Percentiles rank a stretch among this genome's conserved stretches.
Conservation (phyloP, 2,797 vertebrate species). For the Syngnathus rostellatus region DNA sequence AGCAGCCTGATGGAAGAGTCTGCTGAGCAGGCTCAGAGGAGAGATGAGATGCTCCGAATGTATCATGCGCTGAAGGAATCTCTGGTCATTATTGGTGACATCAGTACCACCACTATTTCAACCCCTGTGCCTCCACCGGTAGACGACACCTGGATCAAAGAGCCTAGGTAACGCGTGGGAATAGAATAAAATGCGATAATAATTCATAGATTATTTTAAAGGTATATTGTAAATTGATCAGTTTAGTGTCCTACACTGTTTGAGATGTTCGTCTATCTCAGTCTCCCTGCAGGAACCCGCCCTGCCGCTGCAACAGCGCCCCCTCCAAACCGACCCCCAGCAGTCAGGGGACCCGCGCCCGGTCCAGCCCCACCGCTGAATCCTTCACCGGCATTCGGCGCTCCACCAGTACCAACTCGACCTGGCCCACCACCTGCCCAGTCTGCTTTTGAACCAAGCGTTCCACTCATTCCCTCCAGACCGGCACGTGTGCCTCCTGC, state of each 20-base stretch:
- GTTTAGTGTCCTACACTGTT: neutral
- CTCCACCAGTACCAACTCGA: conserved; percentile 77
- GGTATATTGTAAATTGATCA: too few relatives aligned
- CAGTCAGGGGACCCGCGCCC: conserved; percentile 73
- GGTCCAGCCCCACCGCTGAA: conserved; percentile 68
- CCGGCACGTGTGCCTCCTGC: conserved; percentile 80
- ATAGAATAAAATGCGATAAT: neutral
- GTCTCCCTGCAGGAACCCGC: conserved; percentile 71
- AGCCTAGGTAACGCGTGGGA: conserved; percentile 44
- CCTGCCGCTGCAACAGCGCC: conserved; percentile 45
- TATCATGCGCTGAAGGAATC: conserved; percentile 88
- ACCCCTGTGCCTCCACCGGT: conserved; percentile 83
- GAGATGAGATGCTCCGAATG: conserved; percentile 90
- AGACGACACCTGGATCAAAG: conserved; percentile 79
- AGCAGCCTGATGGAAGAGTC: conserved; percentile 93
- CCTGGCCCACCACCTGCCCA: conserved; percentile 63
- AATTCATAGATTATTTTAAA: too few relatives aligned
- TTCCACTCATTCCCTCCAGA: conserved; percentile 77
- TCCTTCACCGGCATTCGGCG: conserved; percentile 67
- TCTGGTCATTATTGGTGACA: conserved; percentile 84
- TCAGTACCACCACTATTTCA: conserved; percentile 87
- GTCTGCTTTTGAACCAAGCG: conserved; percentile 54
- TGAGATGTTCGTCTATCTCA: conserved; percentile 36
- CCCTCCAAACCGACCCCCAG: conserved; percentile 76
- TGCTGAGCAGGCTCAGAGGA: conserved; percentile 82